phyloP scores from a whole-genome alignment of 2,797 vertebrate genomes.

The Pseudochirops cupreus region DNA sequence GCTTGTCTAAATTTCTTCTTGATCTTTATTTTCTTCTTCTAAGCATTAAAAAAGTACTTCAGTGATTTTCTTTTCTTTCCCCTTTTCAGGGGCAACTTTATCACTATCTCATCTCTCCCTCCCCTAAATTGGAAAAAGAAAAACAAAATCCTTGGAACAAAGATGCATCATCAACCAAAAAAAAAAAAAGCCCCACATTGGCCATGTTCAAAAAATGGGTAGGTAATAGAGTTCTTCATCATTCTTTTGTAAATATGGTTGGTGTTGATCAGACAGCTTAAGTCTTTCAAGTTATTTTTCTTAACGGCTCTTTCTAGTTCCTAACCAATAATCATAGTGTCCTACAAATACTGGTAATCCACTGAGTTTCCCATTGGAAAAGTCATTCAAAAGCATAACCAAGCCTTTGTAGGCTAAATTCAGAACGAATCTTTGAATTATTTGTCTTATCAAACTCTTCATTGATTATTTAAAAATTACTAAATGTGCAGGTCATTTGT shows the following conservation, averaged over 20 bases:
- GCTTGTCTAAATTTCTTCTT: background rate
- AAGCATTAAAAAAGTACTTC: background rate
- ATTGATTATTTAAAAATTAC: background rate
- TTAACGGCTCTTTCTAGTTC: background rate
- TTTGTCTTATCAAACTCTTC: background rate
- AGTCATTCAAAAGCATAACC: background rate
- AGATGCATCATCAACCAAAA: background rate
- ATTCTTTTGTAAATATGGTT: background rate
- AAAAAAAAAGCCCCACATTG: background rate
- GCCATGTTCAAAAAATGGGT: background rate
- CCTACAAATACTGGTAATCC: background rate
- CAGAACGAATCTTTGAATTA: background rate
- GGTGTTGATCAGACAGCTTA: background rate
- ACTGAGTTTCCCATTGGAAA: background rate
- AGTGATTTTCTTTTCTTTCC: background rate
- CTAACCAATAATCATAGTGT: background rate
- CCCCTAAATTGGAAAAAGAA: background rate
- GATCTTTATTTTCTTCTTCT: background rate
- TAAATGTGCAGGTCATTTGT: background rate
- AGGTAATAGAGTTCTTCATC: background rate
- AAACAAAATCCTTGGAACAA: background rate
- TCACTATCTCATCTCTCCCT: background rate
- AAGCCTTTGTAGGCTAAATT: background rate
- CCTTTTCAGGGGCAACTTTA: background rate
- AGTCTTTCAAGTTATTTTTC: background rate